Conservation (phyloP, 2,888 invertebrate genomes). For the Amphiduros pacificus region DNA sequence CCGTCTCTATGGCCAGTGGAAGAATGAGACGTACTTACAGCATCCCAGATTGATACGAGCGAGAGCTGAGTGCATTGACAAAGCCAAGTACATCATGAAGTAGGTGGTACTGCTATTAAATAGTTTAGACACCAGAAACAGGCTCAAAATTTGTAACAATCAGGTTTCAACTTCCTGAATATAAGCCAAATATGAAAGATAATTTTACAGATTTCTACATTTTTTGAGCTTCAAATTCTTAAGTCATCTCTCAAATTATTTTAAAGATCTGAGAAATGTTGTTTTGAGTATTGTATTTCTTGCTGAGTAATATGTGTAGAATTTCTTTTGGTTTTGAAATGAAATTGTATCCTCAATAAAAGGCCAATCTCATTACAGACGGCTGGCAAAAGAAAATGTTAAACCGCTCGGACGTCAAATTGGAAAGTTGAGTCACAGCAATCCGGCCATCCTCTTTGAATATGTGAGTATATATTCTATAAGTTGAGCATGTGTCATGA, state of each 20-base stretch:
- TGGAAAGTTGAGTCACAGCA: slow-evolving; percentile 94
- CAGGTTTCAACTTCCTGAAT: not conserved
- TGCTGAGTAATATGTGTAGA: no score
- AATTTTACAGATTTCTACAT: no score
- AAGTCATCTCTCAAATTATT: no score
- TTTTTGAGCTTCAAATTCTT: no score
- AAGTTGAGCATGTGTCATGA: no score
- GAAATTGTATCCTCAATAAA: no score
- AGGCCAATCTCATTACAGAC: slow-evolving; percentile 24
- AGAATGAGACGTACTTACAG: slow-evolving; percentile 81
- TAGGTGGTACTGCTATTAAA: no score
- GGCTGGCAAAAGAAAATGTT: slow-evolving; percentile 93
- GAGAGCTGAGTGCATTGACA: slow-evolving; percentile 83
- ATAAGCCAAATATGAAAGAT: not conserved
- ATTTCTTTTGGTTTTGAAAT: no score
- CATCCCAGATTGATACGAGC: slow-evolving; percentile 84
- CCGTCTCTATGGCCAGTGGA: slow-evolving; percentile 93
- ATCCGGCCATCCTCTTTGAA: slow-evolving; percentile 94
- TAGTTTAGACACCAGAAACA: no score
- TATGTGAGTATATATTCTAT: slow-evolving; percentile 73
- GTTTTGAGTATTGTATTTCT: no score
- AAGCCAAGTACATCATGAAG: slow-evolving; percentile 95
- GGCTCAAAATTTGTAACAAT: no score
- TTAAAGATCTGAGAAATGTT: no score
- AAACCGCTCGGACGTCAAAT: slow-evolving; percentile 94